Percentiles rank a stretch among this genome's conserved stretches.
phyloP scores from a whole-genome alignment of 1,140 invertebrate species.

The Lepidostoma basale region DNA sequence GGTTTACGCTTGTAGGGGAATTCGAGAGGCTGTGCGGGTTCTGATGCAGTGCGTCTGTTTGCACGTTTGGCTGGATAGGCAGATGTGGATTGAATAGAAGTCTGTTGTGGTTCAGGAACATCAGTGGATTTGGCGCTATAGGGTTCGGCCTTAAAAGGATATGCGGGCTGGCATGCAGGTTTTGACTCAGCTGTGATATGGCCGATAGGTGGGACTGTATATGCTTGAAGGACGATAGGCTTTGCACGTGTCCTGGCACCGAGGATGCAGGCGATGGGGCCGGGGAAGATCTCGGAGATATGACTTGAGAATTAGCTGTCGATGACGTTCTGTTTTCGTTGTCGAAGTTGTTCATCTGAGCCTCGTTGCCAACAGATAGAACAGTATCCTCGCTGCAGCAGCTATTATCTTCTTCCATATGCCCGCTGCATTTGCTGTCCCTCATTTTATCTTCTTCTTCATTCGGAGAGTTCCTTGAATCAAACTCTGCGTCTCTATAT shows the following conservation, averaged over 20 bases:
- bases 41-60: slow-evolving; percentile 34
- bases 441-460: slow-evolving; percentile 51
- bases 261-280: slow-evolving; percentile 43
- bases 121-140: slow-evolving; percentile 58
- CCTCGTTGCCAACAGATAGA: slow-evolving; percentile 70
- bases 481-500: slow-evolving; percentile 28
- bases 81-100: slow-evolving; percentile 53
- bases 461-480: slow-evolving; percentile 29
- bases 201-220: slow-evolving; percentile 66
- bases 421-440: slow-evolving; percentile 50
- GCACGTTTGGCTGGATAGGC: slow-evolving; percentile 24
- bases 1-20: slow-evolving; percentile 39
- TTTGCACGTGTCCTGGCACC: slow-evolving; percentile 41
- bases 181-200: slow-evolving; percentile 63
- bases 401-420: slow-evolving; percentile 60
- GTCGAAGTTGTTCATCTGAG: slow-evolving; percentile 48
- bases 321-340: slow-evolving; percentile 44
- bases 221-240: slow-evolving; percentile 63
- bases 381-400: slow-evolving; percentile 72
- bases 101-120: slow-evolving; percentile 59
- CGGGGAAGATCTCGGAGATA: slow-evolving; percentile 39
- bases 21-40: slow-evolving; percentile 42
- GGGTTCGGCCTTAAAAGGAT: slow-evolving; percentile 56
- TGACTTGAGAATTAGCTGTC: slow-evolving; percentile 41
- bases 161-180: slow-evolving; percentile 55